phyloP scores from a whole-genome alignment of 92 coral and sea anemone species.

The Paramuricea clavata region DNA sequence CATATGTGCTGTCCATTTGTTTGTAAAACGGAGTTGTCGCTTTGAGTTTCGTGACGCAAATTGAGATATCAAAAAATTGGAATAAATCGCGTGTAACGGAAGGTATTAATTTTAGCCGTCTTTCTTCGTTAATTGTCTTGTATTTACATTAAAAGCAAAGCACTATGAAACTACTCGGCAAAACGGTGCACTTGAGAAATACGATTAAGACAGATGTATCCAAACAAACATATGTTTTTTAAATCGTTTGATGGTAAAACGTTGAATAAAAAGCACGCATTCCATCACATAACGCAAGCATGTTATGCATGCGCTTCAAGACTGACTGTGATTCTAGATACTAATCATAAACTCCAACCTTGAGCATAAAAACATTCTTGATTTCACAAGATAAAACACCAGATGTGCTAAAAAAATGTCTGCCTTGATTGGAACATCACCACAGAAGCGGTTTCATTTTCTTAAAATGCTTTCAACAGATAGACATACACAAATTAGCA shows the following conservation, averaged over 20 bases:
- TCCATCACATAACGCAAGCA: neutral
- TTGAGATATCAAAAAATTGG: neutral
- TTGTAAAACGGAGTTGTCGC: neutral
- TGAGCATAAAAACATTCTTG: neutral
- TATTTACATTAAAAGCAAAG: conserved; percentile 23
- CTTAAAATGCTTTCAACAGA: too few relatives aligned
- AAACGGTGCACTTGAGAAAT: neutral
- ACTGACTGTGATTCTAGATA: neutral
- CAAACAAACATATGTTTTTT: neutral
- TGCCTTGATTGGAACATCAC: neutral
- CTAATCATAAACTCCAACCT: neutral
- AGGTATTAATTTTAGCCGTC: neutral
- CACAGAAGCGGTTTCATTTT: neutral
- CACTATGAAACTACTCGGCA: neutral
- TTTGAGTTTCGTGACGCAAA: neutral
- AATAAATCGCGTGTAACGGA: neutral
- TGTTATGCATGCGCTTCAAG: neutral
- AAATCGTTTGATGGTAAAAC: neutral
- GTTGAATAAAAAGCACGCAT: neutral
- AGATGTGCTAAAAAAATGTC: neutral
- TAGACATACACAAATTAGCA: neutral
- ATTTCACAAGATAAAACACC: neutral
- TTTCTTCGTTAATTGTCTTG: conserved; percentile 7
- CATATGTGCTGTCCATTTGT: neutral
- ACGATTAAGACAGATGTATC: neutral